A percentile compares a stretch with the other conserved stretches of the same genome.
These are phyloP conservation scores for Pandion haliaetus DNA, from an alignment of 2,113 vertebrate species.

Conservation along the genomic window DNA sequence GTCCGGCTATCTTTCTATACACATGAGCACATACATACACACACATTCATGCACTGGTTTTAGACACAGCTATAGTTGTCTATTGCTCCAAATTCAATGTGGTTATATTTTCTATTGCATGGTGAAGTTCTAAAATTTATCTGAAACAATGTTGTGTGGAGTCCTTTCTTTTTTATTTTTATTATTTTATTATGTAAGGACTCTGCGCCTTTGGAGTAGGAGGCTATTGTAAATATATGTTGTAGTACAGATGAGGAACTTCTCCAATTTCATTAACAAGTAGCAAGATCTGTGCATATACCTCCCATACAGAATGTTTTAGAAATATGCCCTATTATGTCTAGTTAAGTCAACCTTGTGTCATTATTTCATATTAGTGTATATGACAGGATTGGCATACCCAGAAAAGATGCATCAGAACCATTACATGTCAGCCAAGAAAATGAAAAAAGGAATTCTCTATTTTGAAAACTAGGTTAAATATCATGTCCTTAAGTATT, in stretches of 20 bases:
- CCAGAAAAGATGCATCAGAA: constrained; percentile 14
- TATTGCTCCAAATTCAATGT: neutral
- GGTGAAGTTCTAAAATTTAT: neutral
- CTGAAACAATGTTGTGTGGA: neutral
- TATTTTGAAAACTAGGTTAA: neutral
- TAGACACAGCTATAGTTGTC: neutral
- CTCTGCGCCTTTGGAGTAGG: neutral
- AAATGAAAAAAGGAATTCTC: neutral
- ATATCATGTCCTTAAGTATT: neutral
- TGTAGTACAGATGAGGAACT: neutral
- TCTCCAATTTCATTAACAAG: constrained; percentile 50
- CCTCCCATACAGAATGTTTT: neutral
- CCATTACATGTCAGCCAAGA: neutral
- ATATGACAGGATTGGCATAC: constrained; percentile 42
- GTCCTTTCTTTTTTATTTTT: neutral
- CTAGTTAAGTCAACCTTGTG: constrained; percentile 55
- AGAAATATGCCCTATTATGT: constrained; percentile 48
- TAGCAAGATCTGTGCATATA: neutral
- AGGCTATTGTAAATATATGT: neutral
- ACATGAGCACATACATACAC: neutral
- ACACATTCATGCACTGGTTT: neutral
- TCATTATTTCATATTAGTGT: constrained; percentile 58
- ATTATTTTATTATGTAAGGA: neutral
- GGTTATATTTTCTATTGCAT: neutral
- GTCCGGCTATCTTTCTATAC: neutral